phyloP scores from a whole-genome alignment of 1,140 invertebrate genomes.

The Calephelis virginiensis region DNA sequence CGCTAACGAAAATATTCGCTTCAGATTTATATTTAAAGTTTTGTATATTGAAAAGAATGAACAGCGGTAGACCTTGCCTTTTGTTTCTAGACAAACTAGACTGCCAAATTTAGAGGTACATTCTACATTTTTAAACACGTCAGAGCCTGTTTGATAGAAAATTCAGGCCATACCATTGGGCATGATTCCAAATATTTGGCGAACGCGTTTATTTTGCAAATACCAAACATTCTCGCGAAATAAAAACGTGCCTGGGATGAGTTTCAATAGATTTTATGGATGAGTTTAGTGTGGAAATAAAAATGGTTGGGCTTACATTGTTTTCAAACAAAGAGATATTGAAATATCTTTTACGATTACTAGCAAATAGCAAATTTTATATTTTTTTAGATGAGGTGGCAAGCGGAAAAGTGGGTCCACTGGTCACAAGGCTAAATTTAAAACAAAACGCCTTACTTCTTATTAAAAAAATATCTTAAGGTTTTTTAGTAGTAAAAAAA shows the following conservation, averaged over 20 bases:
- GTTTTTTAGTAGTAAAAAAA: too few species aligned
- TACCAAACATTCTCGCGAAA: background rate
- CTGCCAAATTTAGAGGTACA: background rate
- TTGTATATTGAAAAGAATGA: too few species aligned
- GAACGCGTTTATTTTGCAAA: conserved; percentile 13
- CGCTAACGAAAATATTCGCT: too few species aligned
- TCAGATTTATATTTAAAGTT: too few species aligned
- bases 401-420: too few species aligned
- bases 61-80: too few species aligned
- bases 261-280: conserved; percentile 12
- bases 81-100: too few species aligned
- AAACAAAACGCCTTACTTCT: too few species aligned
- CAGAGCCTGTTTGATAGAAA: conserved; percentile 9
- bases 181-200: conserved; percentile 14
- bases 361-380: too few species aligned
- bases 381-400: too few species aligned
- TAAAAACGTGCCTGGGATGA: background rate
- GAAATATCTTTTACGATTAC: background rate
- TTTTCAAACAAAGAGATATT: background rate
- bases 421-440: too few species aligned
- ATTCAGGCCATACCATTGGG: conserved; percentile 4
- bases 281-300: background rate
- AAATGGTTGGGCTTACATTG: background rate
- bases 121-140: conserved; percentile 11
- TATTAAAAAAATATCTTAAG: too few species aligned